These are phyloP conservation scores for Varanus salvator DNA, from an alignment of 2,113 vertebrate species.

Conservation along the genomic window DNA sequence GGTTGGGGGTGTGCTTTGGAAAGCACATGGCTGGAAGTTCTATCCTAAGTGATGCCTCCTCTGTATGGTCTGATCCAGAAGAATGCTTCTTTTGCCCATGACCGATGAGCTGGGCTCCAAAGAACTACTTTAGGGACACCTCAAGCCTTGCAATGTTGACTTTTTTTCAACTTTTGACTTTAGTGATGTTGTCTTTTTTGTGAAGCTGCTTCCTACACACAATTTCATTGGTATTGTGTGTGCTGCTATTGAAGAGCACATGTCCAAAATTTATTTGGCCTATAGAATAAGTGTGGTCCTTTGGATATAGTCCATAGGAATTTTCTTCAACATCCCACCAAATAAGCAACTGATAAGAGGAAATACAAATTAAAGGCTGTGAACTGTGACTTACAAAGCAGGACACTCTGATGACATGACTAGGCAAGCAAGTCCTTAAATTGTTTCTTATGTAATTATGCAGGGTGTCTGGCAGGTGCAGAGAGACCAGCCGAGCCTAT, in stretches of 20 bases:
- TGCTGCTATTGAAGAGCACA: not conserved
- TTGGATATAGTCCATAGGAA: not conserved
- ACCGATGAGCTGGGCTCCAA: not conserved
- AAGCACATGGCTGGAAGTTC: too few relatives aligned
- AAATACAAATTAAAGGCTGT: conserved; percentile 28
- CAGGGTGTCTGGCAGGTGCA: not conserved
- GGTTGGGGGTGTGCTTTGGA: too few relatives aligned
- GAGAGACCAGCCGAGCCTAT: not conserved
- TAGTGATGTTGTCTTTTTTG: not conserved
- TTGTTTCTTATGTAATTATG: conserved; percentile 67
- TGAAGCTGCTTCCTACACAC: not conserved
- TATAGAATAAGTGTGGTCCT: not conserved
- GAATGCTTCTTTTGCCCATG: not conserved
- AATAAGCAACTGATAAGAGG: conserved; percentile 21
- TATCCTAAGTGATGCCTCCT: not conserved
- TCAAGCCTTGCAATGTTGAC: not conserved
- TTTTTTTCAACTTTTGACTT: not conserved
- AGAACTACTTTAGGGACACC: not conserved
- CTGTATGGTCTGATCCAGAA: not conserved
- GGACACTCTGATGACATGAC: conserved; percentile 51
- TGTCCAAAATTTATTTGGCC: not conserved
- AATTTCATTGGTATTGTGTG: not conserved
- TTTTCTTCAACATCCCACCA: conserved; percentile 16
- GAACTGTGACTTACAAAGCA: conserved; percentile 38
- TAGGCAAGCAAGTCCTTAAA: conserved; percentile 61